A percentile compares a stretch with the other conserved stretches of the same genome.
phyloP scores from a whole-genome alignment of 2,113 vertebrate species.

The Strigops habroptila region DNA sequence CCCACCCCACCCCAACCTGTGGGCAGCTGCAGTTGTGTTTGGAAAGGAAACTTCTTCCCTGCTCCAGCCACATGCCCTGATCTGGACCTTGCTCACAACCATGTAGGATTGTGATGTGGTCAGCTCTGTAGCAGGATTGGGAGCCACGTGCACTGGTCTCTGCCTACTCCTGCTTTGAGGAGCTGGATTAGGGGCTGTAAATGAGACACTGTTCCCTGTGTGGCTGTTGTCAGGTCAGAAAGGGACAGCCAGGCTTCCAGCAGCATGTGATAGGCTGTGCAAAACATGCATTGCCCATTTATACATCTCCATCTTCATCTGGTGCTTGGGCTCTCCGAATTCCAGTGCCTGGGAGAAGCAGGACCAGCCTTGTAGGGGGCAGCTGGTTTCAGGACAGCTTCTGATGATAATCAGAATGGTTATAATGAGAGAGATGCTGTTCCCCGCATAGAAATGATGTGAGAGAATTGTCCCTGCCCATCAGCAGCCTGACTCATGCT shows the following conservation, averaged over 20 bases:
- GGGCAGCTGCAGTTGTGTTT: background rate
- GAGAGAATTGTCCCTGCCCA: fast-evolving
- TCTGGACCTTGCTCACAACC: fast-evolving
- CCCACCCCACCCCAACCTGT: background rate
- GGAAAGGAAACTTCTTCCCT: background rate
- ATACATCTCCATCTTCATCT: background rate
- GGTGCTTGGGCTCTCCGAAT: background rate
- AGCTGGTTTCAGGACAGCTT: background rate
- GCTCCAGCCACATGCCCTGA: background rate
- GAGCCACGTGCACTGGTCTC: fast-evolving
- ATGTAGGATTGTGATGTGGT: fast-evolving
- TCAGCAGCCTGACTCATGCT: background rate
- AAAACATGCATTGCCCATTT: fast-evolving
- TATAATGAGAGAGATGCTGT: background rate
- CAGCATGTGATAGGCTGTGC: background rate
- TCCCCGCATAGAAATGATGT: background rate
- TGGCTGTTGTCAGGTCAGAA: background rate
- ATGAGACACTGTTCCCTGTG: background rate
- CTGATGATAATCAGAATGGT: background rate
- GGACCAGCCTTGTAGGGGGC: background rate
- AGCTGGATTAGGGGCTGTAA: background rate
- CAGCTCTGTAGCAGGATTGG: background rate
- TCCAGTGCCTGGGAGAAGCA: background rate
- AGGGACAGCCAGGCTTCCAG: background rate
- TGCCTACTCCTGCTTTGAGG: background rate